A percentile compares a stretch with the other conserved stretches of the same genome.
Evolutionary conservation across 2,888 invertebrate genomes (phyloP).

Genomic region (Diarsia rubi): DNA sequence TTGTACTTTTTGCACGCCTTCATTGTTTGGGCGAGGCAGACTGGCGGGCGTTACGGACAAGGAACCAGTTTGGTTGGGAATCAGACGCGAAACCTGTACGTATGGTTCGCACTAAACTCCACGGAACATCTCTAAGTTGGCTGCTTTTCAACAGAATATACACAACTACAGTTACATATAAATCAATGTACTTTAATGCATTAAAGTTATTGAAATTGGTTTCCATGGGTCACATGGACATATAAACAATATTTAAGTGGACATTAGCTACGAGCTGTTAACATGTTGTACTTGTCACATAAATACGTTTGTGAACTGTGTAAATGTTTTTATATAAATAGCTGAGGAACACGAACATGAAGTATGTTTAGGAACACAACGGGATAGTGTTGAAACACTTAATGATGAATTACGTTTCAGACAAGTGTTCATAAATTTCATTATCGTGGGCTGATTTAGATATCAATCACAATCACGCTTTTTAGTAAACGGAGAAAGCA

Average conservation of each 20-base stretch:
- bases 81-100: constrained; percentile 64
- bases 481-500: constrained; percentile 63
- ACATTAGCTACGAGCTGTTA: constrained; percentile 41
- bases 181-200: constrained; percentile 17
- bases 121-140: constrained; percentile 49
- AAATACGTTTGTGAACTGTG: constrained; percentile 44
- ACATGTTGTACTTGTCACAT: constrained; percentile 49
- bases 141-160: constrained; percentile 39
- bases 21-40: constrained; percentile 81
- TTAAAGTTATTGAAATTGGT: constrained; percentile 35
- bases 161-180: constrained; percentile 30
- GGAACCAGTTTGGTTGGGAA: constrained; percentile 82
- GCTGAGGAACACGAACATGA: constrained; percentile 44
- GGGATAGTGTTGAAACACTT: constrained; percentile 43
- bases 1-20: constrained; percentile 74
- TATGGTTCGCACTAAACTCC: constrained; percentile 51
- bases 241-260: constrained; percentile 34
- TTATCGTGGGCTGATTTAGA: constrained; percentile 23
- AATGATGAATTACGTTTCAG: constrained; percentile 44
- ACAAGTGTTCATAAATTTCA: constrained; percentile 27
- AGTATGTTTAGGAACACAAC: constrained; percentile 23
- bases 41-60: constrained; percentile 85
- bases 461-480: constrained; percentile 56
- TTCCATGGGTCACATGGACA: constrained; percentile 23
- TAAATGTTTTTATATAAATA: constrained; percentile 55